A percentile compares a stretch with the other conserved stretches of the same genome.
Evolutionary conservation across 2,113 vertebrate species (phyloP).

Genomic region (Gymnorhina tibicen): DNA sequence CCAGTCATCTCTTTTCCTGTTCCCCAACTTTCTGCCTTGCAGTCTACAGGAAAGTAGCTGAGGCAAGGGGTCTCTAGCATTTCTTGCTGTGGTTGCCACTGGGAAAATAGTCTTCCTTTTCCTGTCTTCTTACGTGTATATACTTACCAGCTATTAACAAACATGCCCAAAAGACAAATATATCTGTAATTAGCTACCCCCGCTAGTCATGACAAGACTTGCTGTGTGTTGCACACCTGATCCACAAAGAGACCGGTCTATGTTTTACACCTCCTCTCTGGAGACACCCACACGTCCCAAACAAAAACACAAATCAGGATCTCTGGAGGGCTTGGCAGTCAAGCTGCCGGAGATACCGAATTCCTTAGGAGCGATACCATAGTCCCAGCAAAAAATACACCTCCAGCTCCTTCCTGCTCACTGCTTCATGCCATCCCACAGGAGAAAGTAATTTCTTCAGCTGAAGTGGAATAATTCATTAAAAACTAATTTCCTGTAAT

Average conservation of each 20-base stretch:
- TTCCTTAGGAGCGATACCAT: fast-evolving
- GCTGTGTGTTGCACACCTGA: conserved; percentile 33
- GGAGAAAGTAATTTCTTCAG: neutral
- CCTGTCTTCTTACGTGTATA: neutral
- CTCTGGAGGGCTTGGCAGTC: neutral
- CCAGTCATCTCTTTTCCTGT: neutral
- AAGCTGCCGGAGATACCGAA: neutral
- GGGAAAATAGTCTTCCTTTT: conserved; percentile 43
- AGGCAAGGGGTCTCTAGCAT: neutral
- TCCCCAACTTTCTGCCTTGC: neutral
- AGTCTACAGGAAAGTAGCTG: neutral
- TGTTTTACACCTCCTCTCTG: neutral
- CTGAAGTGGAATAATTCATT: neutral
- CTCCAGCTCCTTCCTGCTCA: neutral
- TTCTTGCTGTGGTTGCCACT: conserved; percentile 11
- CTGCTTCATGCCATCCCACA: neutral
- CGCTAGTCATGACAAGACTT: conserved; percentile 15
- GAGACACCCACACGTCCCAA: neutral
- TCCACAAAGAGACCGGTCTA: neutral
- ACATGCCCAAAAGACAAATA: conserved; percentile 14
- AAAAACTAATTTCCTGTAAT: neutral
- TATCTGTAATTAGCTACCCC: conserved; percentile 40
- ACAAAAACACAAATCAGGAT: neutral
- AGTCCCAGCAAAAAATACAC: neutral
- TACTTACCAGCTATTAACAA: neutral